phyloP scores from a whole-genome alignment of 2,113 vertebrate species.

The Tachysurus fulvidraco region DNA sequence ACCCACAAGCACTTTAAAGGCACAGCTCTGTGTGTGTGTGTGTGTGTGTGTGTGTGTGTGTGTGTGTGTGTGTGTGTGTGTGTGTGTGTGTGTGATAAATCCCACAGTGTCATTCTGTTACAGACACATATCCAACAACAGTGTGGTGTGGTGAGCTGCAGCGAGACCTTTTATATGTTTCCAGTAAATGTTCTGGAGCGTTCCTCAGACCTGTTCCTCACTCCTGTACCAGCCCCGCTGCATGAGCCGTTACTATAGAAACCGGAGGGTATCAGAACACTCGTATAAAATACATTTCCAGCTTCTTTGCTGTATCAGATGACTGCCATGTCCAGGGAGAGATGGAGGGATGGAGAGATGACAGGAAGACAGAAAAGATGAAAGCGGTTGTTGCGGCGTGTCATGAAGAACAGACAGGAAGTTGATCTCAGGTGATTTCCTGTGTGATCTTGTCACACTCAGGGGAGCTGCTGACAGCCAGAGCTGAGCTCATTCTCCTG shows the following conservation, averaged over 20 bases:
- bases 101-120: not conserved
- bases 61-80: not conserved
- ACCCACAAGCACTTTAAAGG: not conserved
- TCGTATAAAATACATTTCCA: not conserved
- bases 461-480: conserved; percentile 62
- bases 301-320: not conserved
- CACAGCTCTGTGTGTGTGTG: not conserved
- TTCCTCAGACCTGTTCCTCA: not conserved
- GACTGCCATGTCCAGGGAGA: not conserved
- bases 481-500: conserved; percentile 68
- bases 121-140: not conserved
- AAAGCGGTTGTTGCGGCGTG: conserved; percentile 35
- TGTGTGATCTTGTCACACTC: conserved; percentile 61
- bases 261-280: not conserved
- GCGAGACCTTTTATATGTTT: too few relatives aligned
- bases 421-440: conserved; percentile 68
- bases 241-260: not conserved
- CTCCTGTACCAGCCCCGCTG: not conserved
- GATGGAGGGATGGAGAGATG: not conserved
- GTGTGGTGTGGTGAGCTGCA: not conserved
- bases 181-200: too few relatives aligned
- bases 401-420: conserved; percentile 66
- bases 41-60: conserved; percentile 20
- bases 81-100: conserved; percentile 6
- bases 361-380: not conserved